These are phyloP conservation scores for Bombus consobrinus DNA, from an alignment of 1,140 invertebrate species.

Conservation along the genomic window DNA sequence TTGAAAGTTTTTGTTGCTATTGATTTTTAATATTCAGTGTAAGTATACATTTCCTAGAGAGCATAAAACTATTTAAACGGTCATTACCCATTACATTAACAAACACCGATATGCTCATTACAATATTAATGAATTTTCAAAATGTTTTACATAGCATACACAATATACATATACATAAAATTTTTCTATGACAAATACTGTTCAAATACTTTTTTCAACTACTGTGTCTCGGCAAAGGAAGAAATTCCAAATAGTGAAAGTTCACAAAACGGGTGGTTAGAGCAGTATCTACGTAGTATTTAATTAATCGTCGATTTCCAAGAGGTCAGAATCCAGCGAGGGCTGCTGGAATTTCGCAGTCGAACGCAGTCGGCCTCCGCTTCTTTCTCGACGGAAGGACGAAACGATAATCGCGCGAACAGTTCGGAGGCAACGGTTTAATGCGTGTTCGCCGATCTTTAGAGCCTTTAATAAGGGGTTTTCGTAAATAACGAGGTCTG, in stretches of 20 bases:
- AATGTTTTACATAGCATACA: neutral
- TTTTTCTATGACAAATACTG: neutral
- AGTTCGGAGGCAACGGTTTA: constrained; percentile 58
- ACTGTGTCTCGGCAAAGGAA: neutral
- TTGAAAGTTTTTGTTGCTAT: too few species aligned
- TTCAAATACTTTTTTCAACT: neutral
- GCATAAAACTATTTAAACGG: too few species aligned
- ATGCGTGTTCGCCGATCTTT: constrained; percentile 58
- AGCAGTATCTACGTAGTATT: neutral
- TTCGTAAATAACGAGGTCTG: constrained; percentile 63
- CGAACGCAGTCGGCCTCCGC: constrained; percentile 30
- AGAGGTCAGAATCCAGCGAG: neutral
- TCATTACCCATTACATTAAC: too few species aligned
- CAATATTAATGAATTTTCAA: neutral
- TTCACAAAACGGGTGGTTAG: neutral
- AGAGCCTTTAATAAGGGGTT: constrained; percentile 65
- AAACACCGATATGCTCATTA: neutral
- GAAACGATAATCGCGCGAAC: constrained; percentile 62
- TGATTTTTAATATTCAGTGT: too few species aligned
- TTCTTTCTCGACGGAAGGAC: constrained; percentile 47
- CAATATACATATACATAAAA: neutral
- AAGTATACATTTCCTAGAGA: too few species aligned
- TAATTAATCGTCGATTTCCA: constrained; percentile 24
- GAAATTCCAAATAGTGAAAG: neutral
- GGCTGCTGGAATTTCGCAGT: constrained; percentile 29